Percentiles rank a stretch among this genome's conserved stretches.
phyloP scores from a whole-genome alignment of 2,888 invertebrate genomes.

The Microdon myrmicae region DNA sequence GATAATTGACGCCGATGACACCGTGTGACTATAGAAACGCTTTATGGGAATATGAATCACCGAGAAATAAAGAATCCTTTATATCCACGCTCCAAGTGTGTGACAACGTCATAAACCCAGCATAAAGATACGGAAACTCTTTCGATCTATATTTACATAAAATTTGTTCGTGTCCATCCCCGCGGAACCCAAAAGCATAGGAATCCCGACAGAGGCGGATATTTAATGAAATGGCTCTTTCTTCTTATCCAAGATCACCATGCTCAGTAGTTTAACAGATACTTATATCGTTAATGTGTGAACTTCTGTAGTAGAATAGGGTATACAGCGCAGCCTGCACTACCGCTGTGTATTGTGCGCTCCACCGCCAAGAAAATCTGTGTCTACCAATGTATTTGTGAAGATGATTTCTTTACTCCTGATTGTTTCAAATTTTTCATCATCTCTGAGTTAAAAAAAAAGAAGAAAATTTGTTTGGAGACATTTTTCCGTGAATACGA shows the following conservation, averaged over 20 bases:
- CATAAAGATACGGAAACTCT: conserved; percentile 29
- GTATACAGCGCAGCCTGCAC: conserved; percentile 15
- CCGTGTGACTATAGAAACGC: conserved; percentile 28
- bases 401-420: conserved; percentile 33
- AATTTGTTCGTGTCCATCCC: conserved; percentile 2
- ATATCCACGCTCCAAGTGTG: conserved; percentile 23
- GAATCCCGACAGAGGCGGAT: conserved; percentile 28
- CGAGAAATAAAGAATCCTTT: conserved; percentile 40
- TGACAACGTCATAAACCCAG: conserved; percentile 9
- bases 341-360: conserved; percentile 11
- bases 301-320: conserved; percentile 21
- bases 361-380: conserved; percentile 21
- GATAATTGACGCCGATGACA: too few relatives aligned
- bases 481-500: conserved; percentile 24
- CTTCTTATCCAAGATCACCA: conserved; percentile 28
- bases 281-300: conserved; percentile 28
- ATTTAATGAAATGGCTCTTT: conserved; percentile 45
- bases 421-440: conserved; percentile 10
- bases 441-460: conserved; percentile 1
- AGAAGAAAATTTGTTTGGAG: conserved; percentile 19
- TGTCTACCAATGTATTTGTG: conserved; percentile 17
- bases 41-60: conserved; percentile 40
- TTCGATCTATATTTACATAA: conserved; percentile 47
- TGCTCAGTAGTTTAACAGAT: conserved; percentile 3
- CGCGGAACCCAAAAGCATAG: conserved; percentile 13